These are phyloP conservation scores for Daboia siamensis DNA, from an alignment of 2,113 vertebrate genomes.

Conservation along the genomic window DNA sequence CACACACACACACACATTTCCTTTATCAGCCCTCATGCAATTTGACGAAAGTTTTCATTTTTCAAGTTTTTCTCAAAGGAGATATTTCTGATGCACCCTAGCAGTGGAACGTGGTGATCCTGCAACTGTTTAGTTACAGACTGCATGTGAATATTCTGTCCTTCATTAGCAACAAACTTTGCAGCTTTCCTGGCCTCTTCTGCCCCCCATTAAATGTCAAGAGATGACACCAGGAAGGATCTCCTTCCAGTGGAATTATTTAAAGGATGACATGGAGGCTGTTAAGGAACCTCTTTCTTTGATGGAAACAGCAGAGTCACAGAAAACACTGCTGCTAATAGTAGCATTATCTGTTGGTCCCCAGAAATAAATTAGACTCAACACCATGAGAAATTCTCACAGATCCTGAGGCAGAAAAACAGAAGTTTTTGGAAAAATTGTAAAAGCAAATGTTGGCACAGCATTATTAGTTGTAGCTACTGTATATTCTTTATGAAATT, in stretches of 20 bases:
- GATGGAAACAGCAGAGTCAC: not conserved
- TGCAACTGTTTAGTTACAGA: not conserved
- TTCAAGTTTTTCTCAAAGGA: not conserved
- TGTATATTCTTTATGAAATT: not conserved
- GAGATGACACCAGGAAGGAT: not conserved
- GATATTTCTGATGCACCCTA: not conserved
- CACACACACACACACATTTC: too few species aligned
- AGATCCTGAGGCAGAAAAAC: not conserved
- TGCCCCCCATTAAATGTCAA: not conserved
- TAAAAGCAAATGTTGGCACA: not conserved
- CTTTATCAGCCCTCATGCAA: not conserved
- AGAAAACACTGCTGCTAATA: not conserved
- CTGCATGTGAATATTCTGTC: not conserved
- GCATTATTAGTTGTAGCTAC: not conserved
- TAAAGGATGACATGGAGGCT: not conserved
- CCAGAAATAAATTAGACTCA: not conserved
- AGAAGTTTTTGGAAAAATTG: not conserved
- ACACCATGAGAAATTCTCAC: not conserved
- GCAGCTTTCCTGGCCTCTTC: not conserved
- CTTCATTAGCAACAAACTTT: not conserved
- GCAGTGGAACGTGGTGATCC: not conserved
- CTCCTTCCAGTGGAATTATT: not conserved
- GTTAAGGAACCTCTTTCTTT: not conserved
- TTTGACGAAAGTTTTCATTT: not conserved
- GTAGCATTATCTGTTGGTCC: not conserved